These are phyloP conservation scores for Triplophysa tibetana DNA, from an alignment of 2,113 vertebrate species.

Conservation along the genomic window DNA sequence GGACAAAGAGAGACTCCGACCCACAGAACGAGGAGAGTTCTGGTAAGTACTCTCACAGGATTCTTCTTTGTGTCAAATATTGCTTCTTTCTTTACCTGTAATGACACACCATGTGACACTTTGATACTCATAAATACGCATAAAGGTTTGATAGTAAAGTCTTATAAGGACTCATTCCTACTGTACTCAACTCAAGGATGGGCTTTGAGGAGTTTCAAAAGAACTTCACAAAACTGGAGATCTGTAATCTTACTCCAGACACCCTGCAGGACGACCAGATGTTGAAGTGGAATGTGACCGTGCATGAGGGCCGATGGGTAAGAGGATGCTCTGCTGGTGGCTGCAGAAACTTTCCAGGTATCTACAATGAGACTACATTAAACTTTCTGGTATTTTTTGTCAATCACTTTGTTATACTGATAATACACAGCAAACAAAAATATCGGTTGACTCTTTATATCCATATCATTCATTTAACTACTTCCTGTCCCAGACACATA, in stretches of 20 bases:
- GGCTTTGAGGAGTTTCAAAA: slow-evolving; percentile 89
- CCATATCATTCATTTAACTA: not conserved
- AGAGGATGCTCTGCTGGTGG: slow-evolving; percentile 95
- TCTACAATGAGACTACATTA: not conserved
- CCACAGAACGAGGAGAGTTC: slow-evolving; percentile 87
- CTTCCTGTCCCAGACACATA: slow-evolving; percentile 81
- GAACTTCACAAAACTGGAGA: slow-evolving; percentile 94
- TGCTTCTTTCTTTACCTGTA: not conserved
- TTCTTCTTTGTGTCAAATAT: not conserved
- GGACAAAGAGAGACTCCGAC: slow-evolving; percentile 83
- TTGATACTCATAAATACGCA: not conserved
- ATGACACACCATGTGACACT: not conserved
- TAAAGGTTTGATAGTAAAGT: too few species aligned
- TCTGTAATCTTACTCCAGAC: slow-evolving; percentile 96
- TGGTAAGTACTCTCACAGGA: slow-evolving; percentile 76
- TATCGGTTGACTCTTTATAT: too few species aligned
- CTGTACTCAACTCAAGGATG: slow-evolving; percentile 78
- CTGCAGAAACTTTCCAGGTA: slow-evolving; percentile 93
- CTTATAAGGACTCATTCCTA: not conserved
- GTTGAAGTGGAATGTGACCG: slow-evolving; percentile 89
- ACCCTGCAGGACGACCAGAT: slow-evolving; percentile 82
- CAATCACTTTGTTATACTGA: not conserved
- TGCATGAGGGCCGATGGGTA: slow-evolving; percentile 95
- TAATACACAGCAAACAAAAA: too few species aligned
- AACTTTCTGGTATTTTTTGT: not conserved